Conservation (phyloP, 2,797 vertebrate species). For the Manis javanica region DNA sequence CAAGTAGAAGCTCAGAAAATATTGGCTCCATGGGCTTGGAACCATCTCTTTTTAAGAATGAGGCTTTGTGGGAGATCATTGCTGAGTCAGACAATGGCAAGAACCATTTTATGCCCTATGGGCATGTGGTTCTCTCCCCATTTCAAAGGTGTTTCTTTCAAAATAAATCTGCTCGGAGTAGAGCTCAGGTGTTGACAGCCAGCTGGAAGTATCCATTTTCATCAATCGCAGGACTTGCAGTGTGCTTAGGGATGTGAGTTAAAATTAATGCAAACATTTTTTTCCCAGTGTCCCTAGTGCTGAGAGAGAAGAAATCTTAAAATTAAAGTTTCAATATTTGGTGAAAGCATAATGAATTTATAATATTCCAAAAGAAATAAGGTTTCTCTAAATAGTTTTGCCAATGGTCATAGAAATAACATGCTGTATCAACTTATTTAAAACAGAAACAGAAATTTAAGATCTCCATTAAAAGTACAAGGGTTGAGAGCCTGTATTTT, state of each 20-base stretch:
- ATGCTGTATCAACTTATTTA: conserved; percentile 24
- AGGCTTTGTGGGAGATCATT: conserved; percentile 26
- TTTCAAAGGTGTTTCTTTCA: conserved; percentile 67
- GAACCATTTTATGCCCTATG: conserved; percentile 18
- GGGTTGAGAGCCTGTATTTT: background rate
- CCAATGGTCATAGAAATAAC: background rate
- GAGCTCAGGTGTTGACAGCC: conserved; percentile 49
- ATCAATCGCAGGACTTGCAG: conserved; percentile 39
- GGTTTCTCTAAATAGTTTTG: conserved; percentile 40
- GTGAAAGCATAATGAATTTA: conserved; percentile 51
- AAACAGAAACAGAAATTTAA: conserved; percentile 60
- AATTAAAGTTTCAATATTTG: conserved; percentile 36
- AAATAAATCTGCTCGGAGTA: conserved; percentile 60
- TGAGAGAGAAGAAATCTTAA: conserved; percentile 44
- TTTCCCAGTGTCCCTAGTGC: background rate
- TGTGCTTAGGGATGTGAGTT: background rate
- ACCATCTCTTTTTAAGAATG: conserved; percentile 44
- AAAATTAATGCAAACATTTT: conserved; percentile 63
- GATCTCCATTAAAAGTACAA: background rate
- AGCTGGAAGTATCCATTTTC: conserved; percentile 46
- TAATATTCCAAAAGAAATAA: conserved; percentile 59
- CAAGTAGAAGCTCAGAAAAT: conserved; percentile 26
- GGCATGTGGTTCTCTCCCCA: conserved; percentile 40
- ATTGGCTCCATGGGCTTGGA: conserved; percentile 17
- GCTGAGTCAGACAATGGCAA: conserved; percentile 66